phyloP scores from a whole-genome alignment of 2,888 invertebrate species.

The Noctua fimbriata region DNA sequence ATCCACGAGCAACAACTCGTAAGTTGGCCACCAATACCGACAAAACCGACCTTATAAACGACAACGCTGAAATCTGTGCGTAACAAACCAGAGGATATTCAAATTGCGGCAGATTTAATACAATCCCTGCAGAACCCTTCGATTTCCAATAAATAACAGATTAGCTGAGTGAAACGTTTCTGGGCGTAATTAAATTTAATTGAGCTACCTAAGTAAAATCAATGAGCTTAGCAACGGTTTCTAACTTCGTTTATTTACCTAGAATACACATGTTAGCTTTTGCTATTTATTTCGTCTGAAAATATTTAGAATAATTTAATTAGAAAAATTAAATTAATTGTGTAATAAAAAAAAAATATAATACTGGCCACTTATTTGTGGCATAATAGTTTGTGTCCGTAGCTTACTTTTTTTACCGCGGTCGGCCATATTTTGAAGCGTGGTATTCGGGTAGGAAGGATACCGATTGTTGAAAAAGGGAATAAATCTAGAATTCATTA shows the following conservation, averaged over 20 bases:
- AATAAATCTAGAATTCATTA: too few species aligned
- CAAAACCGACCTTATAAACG: neutral
- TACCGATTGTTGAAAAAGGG: too few species aligned
- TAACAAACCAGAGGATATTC: constrained; percentile 1
- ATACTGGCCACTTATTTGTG: too few species aligned
- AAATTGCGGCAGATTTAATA: constrained; percentile 18
- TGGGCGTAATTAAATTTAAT: constrained; percentile 83
- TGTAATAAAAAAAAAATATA: too few species aligned
- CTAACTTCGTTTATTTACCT: neutral
- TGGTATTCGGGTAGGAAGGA: too few species aligned
- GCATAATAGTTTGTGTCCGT: too few species aligned
- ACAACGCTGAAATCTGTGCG: neutral
- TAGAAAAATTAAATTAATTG: too few species aligned
- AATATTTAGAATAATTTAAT: too few species aligned
- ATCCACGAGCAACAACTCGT: neutral
- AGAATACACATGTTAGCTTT: too few species aligned
- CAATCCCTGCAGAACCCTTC: constrained; percentile 55
- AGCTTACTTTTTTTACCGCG: too few species aligned
- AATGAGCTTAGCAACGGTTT: constrained; percentile 70
- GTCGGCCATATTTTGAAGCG: too few species aligned
- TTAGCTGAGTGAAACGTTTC: constrained; percentile 75
- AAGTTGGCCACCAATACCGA: neutral
- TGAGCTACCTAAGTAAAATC: constrained; percentile 80
- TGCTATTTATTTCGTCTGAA: too few species aligned
- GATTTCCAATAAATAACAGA: constrained; percentile 82